phyloP scores from a whole-genome alignment of 2,113 vertebrate species.

The Eolophus roseicapilla region DNA sequence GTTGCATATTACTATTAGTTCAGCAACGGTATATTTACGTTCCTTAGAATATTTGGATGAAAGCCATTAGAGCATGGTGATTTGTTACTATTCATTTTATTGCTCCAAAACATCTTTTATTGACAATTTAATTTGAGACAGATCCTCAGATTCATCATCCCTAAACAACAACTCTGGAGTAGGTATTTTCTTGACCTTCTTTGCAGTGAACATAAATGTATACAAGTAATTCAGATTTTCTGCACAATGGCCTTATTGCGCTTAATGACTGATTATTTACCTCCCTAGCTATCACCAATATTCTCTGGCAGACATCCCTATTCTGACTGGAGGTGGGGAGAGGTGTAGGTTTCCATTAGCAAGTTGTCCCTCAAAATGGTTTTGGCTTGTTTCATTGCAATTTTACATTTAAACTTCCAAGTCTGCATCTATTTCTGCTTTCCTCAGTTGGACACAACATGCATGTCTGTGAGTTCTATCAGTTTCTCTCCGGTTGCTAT shows the following conservation, averaged over 20 bases:
- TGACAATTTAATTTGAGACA: neutral
- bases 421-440: neutral
- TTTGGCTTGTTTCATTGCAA: neutral
- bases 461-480: neutral
- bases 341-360: neutral
- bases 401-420: neutral
- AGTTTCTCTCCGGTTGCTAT: neutral
- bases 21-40: neutral
- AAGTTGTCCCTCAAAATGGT: neutral
- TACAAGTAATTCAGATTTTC: neutral
- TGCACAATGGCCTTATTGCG: neutral
- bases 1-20: neutral
- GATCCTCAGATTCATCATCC: neutral
- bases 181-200: neutral
- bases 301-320: neutral
- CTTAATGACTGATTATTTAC: neutral
- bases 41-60: neutral
- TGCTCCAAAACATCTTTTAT: neutral
- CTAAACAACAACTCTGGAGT: neutral
- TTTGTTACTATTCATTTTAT: neutral
- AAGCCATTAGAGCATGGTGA: neutral
- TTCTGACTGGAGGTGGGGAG: accelerated
- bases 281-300: neutral
- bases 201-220: neutral
- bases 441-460: neutral